A percentile compares a stretch with the other conserved stretches of the same genome.
Evolutionary conservation across 2,888 invertebrate species (phyloP).

Genomic region (Sarcophaga carnaria): DNA sequence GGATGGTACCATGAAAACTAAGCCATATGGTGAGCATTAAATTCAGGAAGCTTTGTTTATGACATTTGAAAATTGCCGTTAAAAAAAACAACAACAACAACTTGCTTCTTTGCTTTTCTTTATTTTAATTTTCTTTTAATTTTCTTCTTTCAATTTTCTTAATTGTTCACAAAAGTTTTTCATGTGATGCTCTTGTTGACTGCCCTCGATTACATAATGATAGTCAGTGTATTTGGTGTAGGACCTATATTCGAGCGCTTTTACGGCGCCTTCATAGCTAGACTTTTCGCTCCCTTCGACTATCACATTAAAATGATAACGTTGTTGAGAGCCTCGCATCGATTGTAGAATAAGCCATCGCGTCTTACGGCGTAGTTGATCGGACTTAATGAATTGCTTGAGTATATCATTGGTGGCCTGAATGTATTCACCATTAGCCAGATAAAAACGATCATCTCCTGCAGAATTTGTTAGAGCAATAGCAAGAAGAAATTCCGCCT

Average conservation of each 20-base stretch:
- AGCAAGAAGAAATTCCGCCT: background rate
- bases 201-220: background rate
- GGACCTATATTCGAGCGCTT: background rate
- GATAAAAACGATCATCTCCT: background rate
- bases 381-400: background rate
- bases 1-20: no score
- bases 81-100: conserved; percentile 48
- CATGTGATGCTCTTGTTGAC: background rate
- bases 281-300: background rate
- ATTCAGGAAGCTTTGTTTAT: no score
- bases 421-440: background rate
- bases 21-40: no score
- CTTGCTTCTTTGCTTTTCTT: background rate
- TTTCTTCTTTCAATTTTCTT: background rate
- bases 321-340: background rate
- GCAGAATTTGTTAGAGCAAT: background rate
- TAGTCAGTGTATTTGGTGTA: background rate
- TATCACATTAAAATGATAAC: background rate
- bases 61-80: no score
- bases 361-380: background rate
- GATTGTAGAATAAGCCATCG: background rate
- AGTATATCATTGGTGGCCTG: background rate
- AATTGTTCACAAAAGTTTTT: background rate
- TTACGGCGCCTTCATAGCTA: background rate
- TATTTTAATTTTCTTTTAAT: background rate